phyloP scores from a whole-genome alignment of 37 sponge, comb jelly and placozoan species.

The Spongilla lacustris region DNA sequence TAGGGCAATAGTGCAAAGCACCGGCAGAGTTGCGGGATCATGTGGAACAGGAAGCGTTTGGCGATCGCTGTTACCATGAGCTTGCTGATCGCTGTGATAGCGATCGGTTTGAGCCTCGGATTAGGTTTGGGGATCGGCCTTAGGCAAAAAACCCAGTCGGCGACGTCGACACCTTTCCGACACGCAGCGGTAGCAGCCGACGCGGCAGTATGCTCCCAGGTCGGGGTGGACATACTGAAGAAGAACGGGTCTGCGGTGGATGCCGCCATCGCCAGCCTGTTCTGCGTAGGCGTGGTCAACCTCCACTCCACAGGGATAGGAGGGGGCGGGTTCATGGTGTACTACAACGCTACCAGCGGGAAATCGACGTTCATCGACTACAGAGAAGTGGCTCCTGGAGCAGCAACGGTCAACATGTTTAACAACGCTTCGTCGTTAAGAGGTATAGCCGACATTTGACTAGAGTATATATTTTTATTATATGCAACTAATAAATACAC shows the following conservation, averaged over 20 bases:
- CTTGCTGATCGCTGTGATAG: too few relatives aligned
- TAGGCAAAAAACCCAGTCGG: too few relatives aligned
- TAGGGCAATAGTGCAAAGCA: too few relatives aligned
- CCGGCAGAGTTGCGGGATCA: too few relatives aligned
- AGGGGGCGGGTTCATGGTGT: constrained; percentile 97
- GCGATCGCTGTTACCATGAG: too few relatives aligned
- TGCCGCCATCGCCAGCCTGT: constrained; percentile 82
- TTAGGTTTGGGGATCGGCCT: too few relatives aligned
- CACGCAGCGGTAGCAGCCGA: constrained; percentile 93
- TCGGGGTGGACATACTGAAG: constrained; percentile 71
- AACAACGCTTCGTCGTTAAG: background rate
- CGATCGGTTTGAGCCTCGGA: too few relatives aligned
- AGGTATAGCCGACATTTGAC: background rate
- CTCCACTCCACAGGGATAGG: constrained; percentile 93
- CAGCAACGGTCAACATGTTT: constrained; percentile 38
- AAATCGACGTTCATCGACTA: constrained; percentile 74
- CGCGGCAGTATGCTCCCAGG: constrained; percentile 74
- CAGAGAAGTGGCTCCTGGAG: constrained; percentile 85
- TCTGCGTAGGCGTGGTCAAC: constrained; percentile 93
- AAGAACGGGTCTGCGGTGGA: constrained; percentile 92
- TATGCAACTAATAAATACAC: too few relatives aligned
- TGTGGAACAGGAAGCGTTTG: too few relatives aligned
- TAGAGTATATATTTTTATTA: background rate
- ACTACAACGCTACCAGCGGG: constrained; percentile 62
- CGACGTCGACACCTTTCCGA: background rate